Conservation (phyloP, 1,140 invertebrate species). For the Dreissena rostriformis region DNA sequence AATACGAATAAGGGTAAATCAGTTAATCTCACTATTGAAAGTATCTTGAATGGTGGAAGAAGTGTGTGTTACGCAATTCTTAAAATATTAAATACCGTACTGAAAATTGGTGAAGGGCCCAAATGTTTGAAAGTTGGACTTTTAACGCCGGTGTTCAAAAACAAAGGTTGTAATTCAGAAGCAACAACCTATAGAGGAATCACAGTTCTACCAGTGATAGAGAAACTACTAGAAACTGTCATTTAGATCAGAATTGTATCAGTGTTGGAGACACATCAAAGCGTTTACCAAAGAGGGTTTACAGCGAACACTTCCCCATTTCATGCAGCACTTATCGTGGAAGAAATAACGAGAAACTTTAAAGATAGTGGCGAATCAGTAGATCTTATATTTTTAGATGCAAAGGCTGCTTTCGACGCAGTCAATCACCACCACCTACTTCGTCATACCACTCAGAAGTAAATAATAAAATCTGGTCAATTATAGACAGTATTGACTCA, state of each 20-base stretch:
- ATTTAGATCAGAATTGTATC: not conserved
- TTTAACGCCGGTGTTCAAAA: slow-evolving; percentile 33
- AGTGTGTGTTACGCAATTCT: not conserved
- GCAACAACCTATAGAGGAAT: slow-evolving; percentile 37
- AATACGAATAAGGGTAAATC: slow-evolving; percentile 5
- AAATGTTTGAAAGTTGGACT: slow-evolving; percentile 24
- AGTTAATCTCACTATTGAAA: not conserved
- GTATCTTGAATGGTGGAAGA: not conserved
- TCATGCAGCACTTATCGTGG: not conserved
- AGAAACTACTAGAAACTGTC: slow-evolving; percentile 21
- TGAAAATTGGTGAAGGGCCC: not conserved
- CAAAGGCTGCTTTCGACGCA: no score
- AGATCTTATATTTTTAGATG: no score
- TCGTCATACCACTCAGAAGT: no score
- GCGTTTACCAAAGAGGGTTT: slow-evolving; percentile 25
- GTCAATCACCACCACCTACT: no score
- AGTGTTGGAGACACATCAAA: not conserved
- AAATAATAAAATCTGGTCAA: no score
- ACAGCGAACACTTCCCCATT: slow-evolving; percentile 26
- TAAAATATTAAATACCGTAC: not conserved
- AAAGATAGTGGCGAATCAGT: not conserved
- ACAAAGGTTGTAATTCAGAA: slow-evolving; percentile 4
- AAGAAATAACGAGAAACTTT: slow-evolving; percentile 30
- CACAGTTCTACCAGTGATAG: slow-evolving; percentile 6
- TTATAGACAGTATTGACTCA: no score